A percentile compares a stretch with the other conserved stretches of the same genome.
phyloP scores from a whole-genome alignment of 2,888 invertebrate species.

The Biston stratarius region DNA sequence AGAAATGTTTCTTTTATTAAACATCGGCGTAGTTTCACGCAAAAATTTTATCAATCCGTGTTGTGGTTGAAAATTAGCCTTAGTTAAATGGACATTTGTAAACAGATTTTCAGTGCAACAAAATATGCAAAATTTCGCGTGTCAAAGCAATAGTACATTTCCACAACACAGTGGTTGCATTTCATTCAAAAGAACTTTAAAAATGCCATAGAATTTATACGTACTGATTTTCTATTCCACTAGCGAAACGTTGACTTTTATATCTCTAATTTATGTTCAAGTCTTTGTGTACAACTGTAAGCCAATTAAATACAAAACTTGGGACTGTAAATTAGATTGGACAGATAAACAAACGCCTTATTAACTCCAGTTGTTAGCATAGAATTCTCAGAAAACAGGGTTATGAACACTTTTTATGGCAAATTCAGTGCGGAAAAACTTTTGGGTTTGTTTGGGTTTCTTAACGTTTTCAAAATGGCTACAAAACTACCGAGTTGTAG shows the following conservation, averaged over 20 bases:
- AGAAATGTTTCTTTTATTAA: conserved; percentile 39
- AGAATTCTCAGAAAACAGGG: conserved; percentile 17
- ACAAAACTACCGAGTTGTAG: conserved; percentile 26
- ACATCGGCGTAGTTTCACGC: conserved; percentile 38
- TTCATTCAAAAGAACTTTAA: conserved; percentile 37
- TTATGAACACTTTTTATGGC: conserved; percentile 15
- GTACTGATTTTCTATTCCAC: conserved; percentile 37
- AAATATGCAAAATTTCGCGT: conserved; percentile 46
- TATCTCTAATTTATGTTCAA: conserved; percentile 43
- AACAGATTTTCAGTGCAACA: conserved; percentile 27
- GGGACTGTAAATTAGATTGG: conserved; percentile 48
- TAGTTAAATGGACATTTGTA: conserved; percentile 31
- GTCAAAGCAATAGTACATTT: conserved; percentile 27
- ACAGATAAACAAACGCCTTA: conserved; percentile 48
- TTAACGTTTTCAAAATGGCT: conserved; percentile 30
- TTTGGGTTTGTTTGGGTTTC: conserved; percentile 26
- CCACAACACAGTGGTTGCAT: conserved; percentile 16
- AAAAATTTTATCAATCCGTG: conserved; percentile 27
- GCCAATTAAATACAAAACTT: conserved; percentile 49
- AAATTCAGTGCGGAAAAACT: conserved; percentile 13
- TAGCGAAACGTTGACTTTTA: conserved; percentile 41
- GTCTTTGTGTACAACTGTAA: conserved; percentile 37
- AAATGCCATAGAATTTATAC: conserved; percentile 27
- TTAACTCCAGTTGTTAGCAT: conserved; percentile 42
- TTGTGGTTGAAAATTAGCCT: conserved; percentile 40